These are phyloP conservation scores for Paradoxurus hermaphroditus DNA, from an alignment of 2,113 vertebrate species.

Conservation along the genomic window DNA sequence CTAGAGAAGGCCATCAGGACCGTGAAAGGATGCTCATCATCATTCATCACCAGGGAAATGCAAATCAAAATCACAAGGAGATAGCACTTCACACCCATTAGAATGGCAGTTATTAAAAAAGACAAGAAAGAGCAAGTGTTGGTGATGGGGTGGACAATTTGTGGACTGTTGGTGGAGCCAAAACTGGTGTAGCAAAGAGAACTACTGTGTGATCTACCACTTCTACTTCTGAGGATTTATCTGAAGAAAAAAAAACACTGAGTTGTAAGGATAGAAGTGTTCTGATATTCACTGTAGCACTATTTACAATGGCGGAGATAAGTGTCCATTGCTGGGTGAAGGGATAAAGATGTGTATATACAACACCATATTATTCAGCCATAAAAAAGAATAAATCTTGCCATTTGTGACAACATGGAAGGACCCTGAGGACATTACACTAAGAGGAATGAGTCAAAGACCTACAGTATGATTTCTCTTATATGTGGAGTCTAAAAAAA, in stretches of 20 bases:
- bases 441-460: neutral
- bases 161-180: neutral
- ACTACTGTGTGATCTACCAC: neutral
- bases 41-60: neutral
- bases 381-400: neutral
- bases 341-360: neutral
- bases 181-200: neutral
- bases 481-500: neutral
- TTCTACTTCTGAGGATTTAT: neutral
- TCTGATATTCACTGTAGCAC: neutral
- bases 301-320: neutral
- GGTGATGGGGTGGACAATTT: neutral
- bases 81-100: neutral
- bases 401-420: neutral
- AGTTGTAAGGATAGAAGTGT: neutral
- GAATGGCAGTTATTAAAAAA: neutral
- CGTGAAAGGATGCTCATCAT: neutral
- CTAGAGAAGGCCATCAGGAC: neutral
- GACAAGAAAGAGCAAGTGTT: neutral
- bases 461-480: neutral
- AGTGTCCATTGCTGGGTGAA: neutral
- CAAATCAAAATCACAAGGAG: neutral
- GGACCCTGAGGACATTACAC: neutral
- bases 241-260: neutral
- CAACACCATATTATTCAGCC: neutral